These are phyloP conservation scores for Falco punctatus DNA, from an alignment of 2,113 vertebrate species.

Conservation along the genomic window DNA sequence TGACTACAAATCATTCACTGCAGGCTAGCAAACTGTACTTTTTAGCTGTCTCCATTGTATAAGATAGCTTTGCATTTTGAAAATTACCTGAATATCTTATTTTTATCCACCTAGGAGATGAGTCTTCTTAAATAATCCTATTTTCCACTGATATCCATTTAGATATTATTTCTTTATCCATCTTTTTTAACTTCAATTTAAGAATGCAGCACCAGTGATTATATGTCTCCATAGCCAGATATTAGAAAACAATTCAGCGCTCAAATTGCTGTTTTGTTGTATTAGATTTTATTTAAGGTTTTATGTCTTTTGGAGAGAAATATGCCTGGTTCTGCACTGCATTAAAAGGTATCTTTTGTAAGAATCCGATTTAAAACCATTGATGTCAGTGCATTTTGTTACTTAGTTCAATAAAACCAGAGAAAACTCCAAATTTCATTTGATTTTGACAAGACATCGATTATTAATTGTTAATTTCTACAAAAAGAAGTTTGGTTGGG, in stretches of 20 bases:
- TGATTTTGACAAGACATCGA: background rate
- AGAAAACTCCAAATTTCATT: background rate
- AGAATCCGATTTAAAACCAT: background rate
- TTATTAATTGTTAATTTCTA: background rate
- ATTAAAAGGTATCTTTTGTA: background rate
- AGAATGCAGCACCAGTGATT: slow-evolving; percentile 37
- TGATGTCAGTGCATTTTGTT: background rate
- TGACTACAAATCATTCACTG: slow-evolving; percentile 70
- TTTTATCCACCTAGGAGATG: slow-evolving; percentile 61
- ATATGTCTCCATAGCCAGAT: background rate
- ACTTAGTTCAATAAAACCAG: background rate
- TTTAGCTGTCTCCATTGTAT: slow-evolving; percentile 53
- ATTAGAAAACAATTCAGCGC: slow-evolving; percentile 61
- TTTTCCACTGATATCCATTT: slow-evolving; percentile 57
- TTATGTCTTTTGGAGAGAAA: slow-evolving; percentile 12
- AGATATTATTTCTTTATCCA: slow-evolving; percentile 53
- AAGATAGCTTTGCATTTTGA: slow-evolving; percentile 66
- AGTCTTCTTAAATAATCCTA: slow-evolving; percentile 61
- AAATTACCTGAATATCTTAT: slow-evolving; percentile 72
- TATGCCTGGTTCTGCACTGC: background rate
- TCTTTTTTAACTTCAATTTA: slow-evolving; percentile 47
- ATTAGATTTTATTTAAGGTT: slow-evolving; percentile 48
- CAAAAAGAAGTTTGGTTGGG: background rate
- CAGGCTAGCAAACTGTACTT: slow-evolving; percentile 64
- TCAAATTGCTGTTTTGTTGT: slow-evolving; percentile 39